Evolutionary conservation across 1,140 invertebrate genomes (phyloP), one percentile per base, ranked within the genome.

Genomic region (Artemia franciscana): DNA sequence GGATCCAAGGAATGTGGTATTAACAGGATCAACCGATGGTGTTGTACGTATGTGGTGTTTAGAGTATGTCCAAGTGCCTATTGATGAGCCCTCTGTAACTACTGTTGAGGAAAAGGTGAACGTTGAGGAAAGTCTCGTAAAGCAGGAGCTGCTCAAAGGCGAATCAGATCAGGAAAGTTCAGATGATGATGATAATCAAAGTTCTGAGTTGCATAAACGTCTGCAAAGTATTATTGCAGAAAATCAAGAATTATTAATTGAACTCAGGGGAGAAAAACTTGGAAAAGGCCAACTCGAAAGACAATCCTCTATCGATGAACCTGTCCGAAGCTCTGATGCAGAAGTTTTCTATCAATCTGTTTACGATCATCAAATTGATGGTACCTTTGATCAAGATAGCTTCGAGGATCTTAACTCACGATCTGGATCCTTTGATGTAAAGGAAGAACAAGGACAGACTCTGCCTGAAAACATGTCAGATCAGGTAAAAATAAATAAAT

Each of bases 21-120:
- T 99, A 73, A 98, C 93, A 5, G 95, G 95, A 24, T 93, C 90
- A 15, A 93, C 87, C 9, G 95, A 98, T 77, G 95, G 95, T 21
- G 87, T 92, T 51, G 88, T 89, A 21, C 73, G 88, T 84, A 93
- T 97, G 88, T 98, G 92, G 90, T 92, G 89, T 5, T 79, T 94
- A 63, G 90, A 93, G 71, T 92, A 92, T 75, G 82, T 91, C 27
- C 88, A 93, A 77, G 86, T 91, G 62, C 85, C 86, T 59, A 80
- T 82, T 62, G 82, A 85, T 65, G 78, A 74, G 21, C 71, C 64
- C 67, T 69, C 60, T 66, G 70, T 2, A 5, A 21, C 26, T n/a
- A 21, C 7, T n/a, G 12, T 24, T 26, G 26, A 23, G 24, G 57
- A 59, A 27, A 39, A 28, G 24, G 25, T 25, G 0, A 24, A 25